Base-by-base conservation (phyloP, 1,140 invertebrate genomes). In the Cyrtorhinus lividipennis region DNA sequence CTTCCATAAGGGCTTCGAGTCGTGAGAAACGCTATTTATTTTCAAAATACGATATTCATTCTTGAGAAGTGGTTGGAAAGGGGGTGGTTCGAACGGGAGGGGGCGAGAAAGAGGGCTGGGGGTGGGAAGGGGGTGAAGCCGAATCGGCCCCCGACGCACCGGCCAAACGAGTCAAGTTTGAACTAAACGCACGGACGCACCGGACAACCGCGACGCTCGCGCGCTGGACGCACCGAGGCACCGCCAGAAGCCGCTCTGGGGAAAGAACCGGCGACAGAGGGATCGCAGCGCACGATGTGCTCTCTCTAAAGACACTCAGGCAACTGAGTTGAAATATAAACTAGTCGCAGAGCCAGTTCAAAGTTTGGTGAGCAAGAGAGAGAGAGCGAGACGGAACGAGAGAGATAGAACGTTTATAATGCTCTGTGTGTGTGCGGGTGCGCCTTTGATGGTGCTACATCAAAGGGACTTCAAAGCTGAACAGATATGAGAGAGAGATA, bases 311-410 rank as follows among this genome's bases (percentile, higher is more conserved):
- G 66, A 67, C 66, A 65, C 58, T 62, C 64, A 48, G 62, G 59
- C 66, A 59, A 68, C 67, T 66, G 67, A 68, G 67, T 65, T 66
- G 64, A 68, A 68, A 68, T 68, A 68, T 68, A 68, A 68, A 68
- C 67, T 68, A 68, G 67, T 67, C 64, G 63, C 61, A 65, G 66
- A 65, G 64, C 58, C 53, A 46, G 64, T 66, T 64, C 64, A 64
- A 64, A 67, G 64, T 64, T 64, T 67, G 61, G 64, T 60, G 66
- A 48, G 61, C 57, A 58, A 53, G 61, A 48, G 59, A 53, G 59
- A 53, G 59, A 46, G 25, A 45, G 60, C 63, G 61, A 63, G 63
- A 64, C 8, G 38, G 38, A 44, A n/a, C 62, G 65, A 61, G 48
- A 48, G 66, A 65, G 62, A 64, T 62, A 65, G 67, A 67, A 64